These are phyloP conservation scores for Barbus barbus DNA, from an alignment of 2,113 vertebrate genomes.

Conservation along the genomic window DNA sequence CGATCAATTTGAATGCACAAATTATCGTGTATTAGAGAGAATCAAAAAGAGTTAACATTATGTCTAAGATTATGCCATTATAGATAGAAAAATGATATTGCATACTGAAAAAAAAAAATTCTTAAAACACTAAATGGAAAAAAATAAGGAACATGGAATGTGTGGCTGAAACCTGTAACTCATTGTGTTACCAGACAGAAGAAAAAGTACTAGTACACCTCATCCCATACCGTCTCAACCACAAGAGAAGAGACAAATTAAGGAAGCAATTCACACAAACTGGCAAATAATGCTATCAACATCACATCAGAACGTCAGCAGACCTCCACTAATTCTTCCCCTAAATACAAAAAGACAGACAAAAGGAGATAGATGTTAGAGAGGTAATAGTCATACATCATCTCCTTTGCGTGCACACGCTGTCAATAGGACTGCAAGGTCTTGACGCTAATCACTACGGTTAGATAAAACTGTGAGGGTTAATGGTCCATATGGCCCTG, in stretches of 20 bases:
- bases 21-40: neutral
- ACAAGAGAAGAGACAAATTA: slow-evolving; percentile 42
- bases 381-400: slow-evolving; percentile 35
- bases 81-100: neutral
- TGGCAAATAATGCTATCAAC: slow-evolving; percentile 70
- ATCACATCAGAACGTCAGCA: slow-evolving; percentile 72
- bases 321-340: slow-evolving; percentile 54
- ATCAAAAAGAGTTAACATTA: neutral
- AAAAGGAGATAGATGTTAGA: slow-evolving; percentile 44
- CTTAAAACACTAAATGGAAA: neutral
- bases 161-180: neutral
- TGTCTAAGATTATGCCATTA: neutral
- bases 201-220: neutral
- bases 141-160: neutral
- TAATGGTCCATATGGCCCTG: slow-evolving; percentile 74
- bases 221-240: neutral
- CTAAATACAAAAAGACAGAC: slow-evolving; percentile 30
- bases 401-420: slow-evolving; percentile 31
- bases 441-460: slow-evolving; percentile 77
- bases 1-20: neutral
- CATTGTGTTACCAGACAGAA: slow-evolving; percentile 7
- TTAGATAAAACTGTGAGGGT: slow-evolving; percentile 79
- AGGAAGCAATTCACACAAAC: slow-evolving; percentile 40
- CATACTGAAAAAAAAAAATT: neutral
- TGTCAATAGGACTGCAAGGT: slow-evolving; percentile 74